A percentile compares a stretch with the other conserved stretches of the same genome.
These are phyloP conservation scores for Lithobates pipiens DNA, from an alignment of 2,797 vertebrate genomes.

Conservation along the genomic window DNA sequence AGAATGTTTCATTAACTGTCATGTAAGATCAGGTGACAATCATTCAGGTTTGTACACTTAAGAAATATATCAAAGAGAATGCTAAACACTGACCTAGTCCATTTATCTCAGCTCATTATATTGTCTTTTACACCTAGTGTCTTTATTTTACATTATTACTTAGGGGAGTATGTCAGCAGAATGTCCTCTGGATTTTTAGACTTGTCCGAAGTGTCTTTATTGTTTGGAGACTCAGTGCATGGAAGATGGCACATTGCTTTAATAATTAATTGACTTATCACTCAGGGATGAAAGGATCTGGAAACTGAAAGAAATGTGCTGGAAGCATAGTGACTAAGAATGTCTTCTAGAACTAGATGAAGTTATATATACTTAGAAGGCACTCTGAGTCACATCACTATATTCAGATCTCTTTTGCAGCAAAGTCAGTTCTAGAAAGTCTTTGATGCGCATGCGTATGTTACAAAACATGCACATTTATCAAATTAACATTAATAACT, in stretches of 20 bases:
- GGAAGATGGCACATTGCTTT: not conserved
- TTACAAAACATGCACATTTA: not conserved
- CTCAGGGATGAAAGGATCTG: constrained; percentile 3
- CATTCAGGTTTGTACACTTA: constrained; percentile 36
- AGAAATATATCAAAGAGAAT: constrained; percentile 7
- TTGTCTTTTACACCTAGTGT: constrained; percentile 10
- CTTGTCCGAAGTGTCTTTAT: constrained; percentile 13
- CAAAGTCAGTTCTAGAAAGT: not conserved
- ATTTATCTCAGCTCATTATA: constrained; percentile 11
- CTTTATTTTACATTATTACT: constrained; percentile 5
- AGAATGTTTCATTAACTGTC: not conserved
- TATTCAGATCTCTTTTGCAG: not conserved
- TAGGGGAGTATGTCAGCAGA: not conserved
- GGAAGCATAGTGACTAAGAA: not conserved
- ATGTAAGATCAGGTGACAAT: not conserved
- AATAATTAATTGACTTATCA: constrained; percentile 24
- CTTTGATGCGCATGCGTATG: not conserved
- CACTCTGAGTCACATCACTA: not conserved
- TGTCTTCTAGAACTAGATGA: not conserved
- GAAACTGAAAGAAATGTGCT: not conserved
- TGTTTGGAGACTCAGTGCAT: constrained; percentile 23
- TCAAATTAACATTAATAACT: not conserved
- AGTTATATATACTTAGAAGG: not conserved
- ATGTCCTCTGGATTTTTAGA: constrained; percentile 15
- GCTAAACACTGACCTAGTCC: not conserved